These are phyloP conservation scores for Pilophorus perplexus DNA, from an alignment of 2,888 invertebrate species.

Conservation along the genomic window DNA sequence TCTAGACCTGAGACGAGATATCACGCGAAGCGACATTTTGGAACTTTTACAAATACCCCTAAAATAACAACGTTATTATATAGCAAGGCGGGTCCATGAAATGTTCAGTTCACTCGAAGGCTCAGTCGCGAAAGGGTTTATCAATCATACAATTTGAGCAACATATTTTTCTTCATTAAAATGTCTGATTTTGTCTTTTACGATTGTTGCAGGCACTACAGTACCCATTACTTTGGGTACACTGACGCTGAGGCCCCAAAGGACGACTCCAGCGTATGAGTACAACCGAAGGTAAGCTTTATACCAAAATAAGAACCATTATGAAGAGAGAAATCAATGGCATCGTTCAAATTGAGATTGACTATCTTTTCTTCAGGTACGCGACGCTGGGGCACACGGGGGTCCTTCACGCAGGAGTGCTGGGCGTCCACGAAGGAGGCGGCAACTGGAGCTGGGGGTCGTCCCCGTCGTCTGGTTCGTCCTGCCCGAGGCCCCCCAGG, in stretches of 20 bases:
- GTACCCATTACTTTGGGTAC: slow-evolving; percentile 55
- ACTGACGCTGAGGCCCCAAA: slow-evolving; percentile 49
- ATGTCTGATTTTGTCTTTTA: too few relatives aligned
- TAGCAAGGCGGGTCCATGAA: too few relatives aligned
- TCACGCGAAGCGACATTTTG: too few relatives aligned
- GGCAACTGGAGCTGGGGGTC: slow-evolving; percentile 48
- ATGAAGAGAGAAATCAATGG: not conserved
- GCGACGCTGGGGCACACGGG: slow-evolving; percentile 52
- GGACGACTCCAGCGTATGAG: slow-evolving; percentile 32
- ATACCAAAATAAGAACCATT: not conserved
- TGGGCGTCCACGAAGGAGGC: slow-evolving; percentile 46
- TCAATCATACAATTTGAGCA: too few relatives aligned
- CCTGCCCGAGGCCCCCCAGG: slow-evolving; percentile 41
- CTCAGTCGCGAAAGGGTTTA: too few relatives aligned
- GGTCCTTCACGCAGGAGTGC: slow-evolving; percentile 50
- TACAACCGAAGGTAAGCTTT: slow-evolving; percentile 47
- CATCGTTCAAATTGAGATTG: not conserved
- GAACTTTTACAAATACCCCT: too few relatives aligned
- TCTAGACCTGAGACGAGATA: too few relatives aligned
- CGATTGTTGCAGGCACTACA: slow-evolving; percentile 54
- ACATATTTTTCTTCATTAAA: too few relatives aligned
- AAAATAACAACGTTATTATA: too few relatives aligned
- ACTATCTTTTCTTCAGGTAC: slow-evolving; percentile 47
- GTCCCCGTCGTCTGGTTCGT: slow-evolving; percentile 46
- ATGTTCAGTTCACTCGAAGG: too few relatives aligned